Percentiles rank a stretch among this genome's conserved stretches.
These are phyloP conservation scores for Pseudochirops corinnae DNA, from an alignment of 2,797 vertebrate species.

Conservation along the genomic window DNA sequence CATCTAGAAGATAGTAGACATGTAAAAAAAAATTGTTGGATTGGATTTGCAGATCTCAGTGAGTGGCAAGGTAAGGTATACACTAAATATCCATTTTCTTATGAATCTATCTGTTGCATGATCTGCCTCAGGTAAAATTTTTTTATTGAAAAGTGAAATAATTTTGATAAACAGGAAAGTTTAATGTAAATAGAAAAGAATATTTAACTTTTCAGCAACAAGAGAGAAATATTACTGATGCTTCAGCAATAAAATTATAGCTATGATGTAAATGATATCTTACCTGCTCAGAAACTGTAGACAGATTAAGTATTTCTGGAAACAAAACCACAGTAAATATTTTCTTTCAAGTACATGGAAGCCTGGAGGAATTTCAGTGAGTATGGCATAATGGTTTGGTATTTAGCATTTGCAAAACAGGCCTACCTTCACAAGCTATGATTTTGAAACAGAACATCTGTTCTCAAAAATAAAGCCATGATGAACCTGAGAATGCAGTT, in stretches of 20 bases:
- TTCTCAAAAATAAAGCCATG: conserved; percentile 35
- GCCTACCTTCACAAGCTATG: background rate
- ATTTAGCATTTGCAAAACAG: background rate
- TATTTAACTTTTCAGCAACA: conserved; percentile 46
- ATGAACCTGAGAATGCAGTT: background rate
- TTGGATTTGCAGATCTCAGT: background rate
- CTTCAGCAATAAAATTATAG: conserved; percentile 22
- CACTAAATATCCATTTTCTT: background rate
- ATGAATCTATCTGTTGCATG: background rate
- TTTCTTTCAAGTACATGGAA: background rate
- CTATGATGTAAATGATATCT: background rate
- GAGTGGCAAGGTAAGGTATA: conserved; percentile 18
- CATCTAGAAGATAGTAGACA: background rate
- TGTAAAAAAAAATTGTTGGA: background rate
- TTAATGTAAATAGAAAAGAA: conserved; percentile 14
- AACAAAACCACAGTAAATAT: conserved; percentile 9
- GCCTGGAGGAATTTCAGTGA: background rate
- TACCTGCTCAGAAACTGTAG: conserved; percentile 3
- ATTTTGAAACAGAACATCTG: background rate
- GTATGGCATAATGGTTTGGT: background rate
- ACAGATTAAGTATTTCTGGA: conserved; percentile 40
- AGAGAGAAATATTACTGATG: conserved; percentile 19
- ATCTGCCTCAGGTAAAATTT: background rate
- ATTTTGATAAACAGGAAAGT: conserved; percentile 1
- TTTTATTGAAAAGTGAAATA: conserved; percentile 6